Base-by-base conservation (phyloP, 2,797 vertebrate genomes). In the Falco biarmicus region DNA sequence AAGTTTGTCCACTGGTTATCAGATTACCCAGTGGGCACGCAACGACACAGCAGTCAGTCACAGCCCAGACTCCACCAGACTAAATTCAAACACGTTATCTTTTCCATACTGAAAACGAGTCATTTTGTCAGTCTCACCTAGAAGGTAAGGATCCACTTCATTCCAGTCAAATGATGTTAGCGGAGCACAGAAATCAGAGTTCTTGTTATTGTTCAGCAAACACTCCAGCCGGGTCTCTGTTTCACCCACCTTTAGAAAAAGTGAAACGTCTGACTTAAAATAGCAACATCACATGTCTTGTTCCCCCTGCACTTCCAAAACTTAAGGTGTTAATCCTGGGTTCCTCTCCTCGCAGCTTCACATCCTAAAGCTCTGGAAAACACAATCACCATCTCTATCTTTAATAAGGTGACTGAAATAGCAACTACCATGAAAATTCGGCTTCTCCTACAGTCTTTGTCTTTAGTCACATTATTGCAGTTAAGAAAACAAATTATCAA, bases 121-220 rank as follows among this genome's bases (percentile, higher is more conserved):
- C 17, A 16, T 45, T 85, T 61, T 50, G 51, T 29, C 53, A 85
- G 34, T 37, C 98, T 98, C 98, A 99, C 99, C 99, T 66, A 99
- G 97, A 75, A 99, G 98, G 97, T 99, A 99, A 43, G 99, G 99
- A 95, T 99, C 99, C 68, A 99, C 99, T 97, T 99, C 99, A 65
- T 99, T 99, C 99, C 99, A 99, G 98, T 99, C 99, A 92, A 99
- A 99, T 15, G 99, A 99, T 28, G 99, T 99, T 92, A 99, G 98
- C 2, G 99, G 99, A 68, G 99, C 99, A 73, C 99, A 99, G 98
- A 99, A 99, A 96, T 99, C 99, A 0, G 99, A 99, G 98, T 99
- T 99, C 98, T 99, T 99, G 97, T 99, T 99, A 97, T 99, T 99
- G 95, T 99, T 99, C 91, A 99, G 98, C 96, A 99, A 98, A 98